Base-by-base conservation (phyloP, 1,140 invertebrate species). In the Zophobas morio region DNA sequence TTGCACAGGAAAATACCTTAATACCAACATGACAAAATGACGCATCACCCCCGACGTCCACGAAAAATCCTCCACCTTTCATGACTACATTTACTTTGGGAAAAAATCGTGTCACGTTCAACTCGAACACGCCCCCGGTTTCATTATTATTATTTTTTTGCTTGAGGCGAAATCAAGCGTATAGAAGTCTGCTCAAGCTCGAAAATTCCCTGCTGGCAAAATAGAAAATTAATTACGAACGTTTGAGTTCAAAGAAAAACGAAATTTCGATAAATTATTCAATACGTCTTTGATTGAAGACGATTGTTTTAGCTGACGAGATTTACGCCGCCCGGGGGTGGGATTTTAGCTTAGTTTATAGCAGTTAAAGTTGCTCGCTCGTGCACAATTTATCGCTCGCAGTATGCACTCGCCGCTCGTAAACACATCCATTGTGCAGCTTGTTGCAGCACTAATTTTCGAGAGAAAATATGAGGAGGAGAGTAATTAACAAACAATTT, bases 401-500 rank as follows among this genome's bases (percentile, higher is more conserved):
- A 37, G 56, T 33, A 60, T 60, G 35, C 56, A 60, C 56, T 37
- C 32, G 56, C 33, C 34, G 56, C 34, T 60, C 56, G 56, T 60
- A 60, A 60, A 60, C 33, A 36, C 20, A 20, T 20, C 20, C 20
- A 20, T 20, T 20, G 20, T 20, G 20, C 20, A 20, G 20, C 20
- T 20, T 20, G 20, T 20, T 20, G 20, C 20, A 20, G 20, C 20
- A 20, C 20, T 20, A 20, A 20, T 20, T 20, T 20, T 20, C 20
- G 20, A 20, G 20, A 20, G 20, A 20, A 20, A 20, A 20, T 20
- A 20, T 20, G 20, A 20, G 20, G n/a, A 42, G 2, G 36, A 35
- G 20, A 39, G 6, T 66, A 46, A 66, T 66, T 42, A 42, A 5
- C 60, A 40, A 42, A 40, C 60, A 66, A 42, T 66, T 20, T 20